phyloP scores from a whole-genome alignment of 2,888 invertebrate genomes.

The Lobophora halterata region DNA sequence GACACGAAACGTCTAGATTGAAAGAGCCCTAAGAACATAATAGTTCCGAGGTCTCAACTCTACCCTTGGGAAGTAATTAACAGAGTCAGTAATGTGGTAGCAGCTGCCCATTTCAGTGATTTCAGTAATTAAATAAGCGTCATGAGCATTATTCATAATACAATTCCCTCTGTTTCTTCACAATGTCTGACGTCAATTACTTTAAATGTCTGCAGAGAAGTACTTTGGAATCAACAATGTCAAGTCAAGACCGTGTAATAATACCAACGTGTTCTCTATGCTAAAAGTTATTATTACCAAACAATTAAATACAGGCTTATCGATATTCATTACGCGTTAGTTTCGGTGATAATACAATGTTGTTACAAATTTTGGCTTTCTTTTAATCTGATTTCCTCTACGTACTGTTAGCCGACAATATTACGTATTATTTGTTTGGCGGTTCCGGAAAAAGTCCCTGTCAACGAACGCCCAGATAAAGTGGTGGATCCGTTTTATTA shows the following conservation, averaged over 20 bases:
- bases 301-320: conserved; percentile 2
- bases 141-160: conserved; percentile 16
- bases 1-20: too few species aligned
- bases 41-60: conserved; percentile 4
- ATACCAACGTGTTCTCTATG: conserved; percentile 9
- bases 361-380: background rate
- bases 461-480: conserved; percentile 75
- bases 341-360: background rate
- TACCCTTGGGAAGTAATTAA: conserved; percentile 12
- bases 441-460: conserved; percentile 54
- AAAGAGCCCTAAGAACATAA: background rate
- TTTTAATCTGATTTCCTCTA: conserved; percentile 3
- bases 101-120: conserved; percentile 6
- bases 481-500: conserved; percentile 64
- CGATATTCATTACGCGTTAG: background rate
- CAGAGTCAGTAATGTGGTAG: conserved; percentile 8
- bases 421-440: conserved; percentile 5
- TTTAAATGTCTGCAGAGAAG: conserved; percentile 15
- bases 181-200: conserved; percentile 19
- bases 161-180: conserved; percentile 9
- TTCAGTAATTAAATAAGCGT: conserved; percentile 15
- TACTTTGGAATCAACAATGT: conserved; percentile 15
- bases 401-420: background rate
- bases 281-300: conserved; percentile 7
- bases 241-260: conserved; percentile 13